phyloP scores from a whole-genome alignment of 1,140 invertebrate species.

The Drosophila gunungcola region DNA sequence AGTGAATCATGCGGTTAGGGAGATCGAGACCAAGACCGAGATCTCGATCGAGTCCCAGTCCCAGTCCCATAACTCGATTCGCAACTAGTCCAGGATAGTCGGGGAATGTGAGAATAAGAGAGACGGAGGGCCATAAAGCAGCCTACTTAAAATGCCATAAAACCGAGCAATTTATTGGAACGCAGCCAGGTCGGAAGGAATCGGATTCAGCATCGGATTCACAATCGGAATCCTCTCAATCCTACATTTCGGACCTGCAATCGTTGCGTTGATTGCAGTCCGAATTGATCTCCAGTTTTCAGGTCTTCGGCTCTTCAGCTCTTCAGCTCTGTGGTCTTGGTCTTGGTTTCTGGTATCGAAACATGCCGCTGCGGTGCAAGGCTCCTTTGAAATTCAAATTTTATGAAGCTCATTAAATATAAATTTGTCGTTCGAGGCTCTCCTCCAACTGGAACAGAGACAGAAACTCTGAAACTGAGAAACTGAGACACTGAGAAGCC shows the following conservation, averaged over 20 bases:
- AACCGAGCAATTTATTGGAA: constrained; percentile 81
- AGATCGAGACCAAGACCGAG: neutral
- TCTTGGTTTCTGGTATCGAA: constrained; percentile 33
- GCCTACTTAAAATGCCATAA: constrained; percentile 84
- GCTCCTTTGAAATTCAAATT: constrained; percentile 85
- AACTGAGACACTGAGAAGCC: neutral
- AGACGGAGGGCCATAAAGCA: constrained; percentile 65
- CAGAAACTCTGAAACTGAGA: constrained; percentile 18
- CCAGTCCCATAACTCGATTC: constrained; percentile 10
- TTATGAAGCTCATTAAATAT: constrained; percentile 85
- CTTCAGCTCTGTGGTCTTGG: constrained; percentile 17
- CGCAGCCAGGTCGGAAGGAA: constrained; percentile 30
- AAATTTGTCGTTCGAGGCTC: constrained; percentile 83
- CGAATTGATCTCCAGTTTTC: constrained; percentile 20
- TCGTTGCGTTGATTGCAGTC: constrained; percentile 41
- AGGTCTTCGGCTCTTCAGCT: neutral
- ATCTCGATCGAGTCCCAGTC: neutral
- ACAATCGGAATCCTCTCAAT: constrained; percentile 17
- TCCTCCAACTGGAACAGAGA: constrained; percentile 46
- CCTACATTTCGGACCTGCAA: constrained; percentile 39
- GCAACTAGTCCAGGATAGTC: constrained; percentile 15
- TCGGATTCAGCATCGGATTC: constrained; percentile 16
- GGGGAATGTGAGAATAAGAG: constrained; percentile 1
- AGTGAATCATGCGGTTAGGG: constrained; percentile 62
- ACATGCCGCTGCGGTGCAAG: constrained; percentile 78